Evolutionary conservation across 2,888 invertebrate species (phyloP), one percentile per base, ranked within the genome.

Genomic region (Atrina japonica): DNA sequence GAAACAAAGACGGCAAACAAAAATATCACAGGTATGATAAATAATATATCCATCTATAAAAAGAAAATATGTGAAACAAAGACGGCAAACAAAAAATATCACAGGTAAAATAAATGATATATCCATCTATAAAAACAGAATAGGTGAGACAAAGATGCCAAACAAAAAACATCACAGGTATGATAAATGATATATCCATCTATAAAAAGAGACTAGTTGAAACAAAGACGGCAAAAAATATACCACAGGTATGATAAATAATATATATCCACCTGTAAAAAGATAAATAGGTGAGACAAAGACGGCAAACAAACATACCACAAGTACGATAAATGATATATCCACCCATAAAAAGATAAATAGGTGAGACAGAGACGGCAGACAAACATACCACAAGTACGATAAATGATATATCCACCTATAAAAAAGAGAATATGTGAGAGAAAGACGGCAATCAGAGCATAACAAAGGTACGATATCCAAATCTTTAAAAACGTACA

Each of bases 391-490:
- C n/a, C n/a, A n/a, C n/a, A n/a, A n/a, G n/a, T n/a, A n/a, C n/a
- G n/a, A n/a, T n/a, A n/a, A n/a, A n/a, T n/a, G n/a, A n/a, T n/a
- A n/a, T n/a, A n/a, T n/a, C n/a, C n/a, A n/a, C n/a, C n/a, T n/a
- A n/a, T n/a, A n/a, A n/a, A 43, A n/a, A n/a, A n/a, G n/a, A n/a
- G n/a, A n/a, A n/a, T n/a, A n/a, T n/a, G n/a, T n/a, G n/a, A n/a
- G n/a, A n/a, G n/a, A n/a, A n/a, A n/a, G n/a, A n/a, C n/a, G n/a
- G n/a, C n/a, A n/a, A n/a, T 82, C 45, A 7, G 80, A 81, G n/a
- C n/a, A 49, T 82, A 83, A 77, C 80, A 81, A 43, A 81, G 71
- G 56, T 83, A 83, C 0, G 83, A 83, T 27, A 83, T n/a, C n/a
- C n/a, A n/a, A n/a, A n/a, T n/a, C n/a, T n/a, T n/a, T n/a, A n/a